Evolutionary conservation across 1,140 invertebrate genomes (phyloP).

Genomic region (Hydropsyche tenuis): DNA sequence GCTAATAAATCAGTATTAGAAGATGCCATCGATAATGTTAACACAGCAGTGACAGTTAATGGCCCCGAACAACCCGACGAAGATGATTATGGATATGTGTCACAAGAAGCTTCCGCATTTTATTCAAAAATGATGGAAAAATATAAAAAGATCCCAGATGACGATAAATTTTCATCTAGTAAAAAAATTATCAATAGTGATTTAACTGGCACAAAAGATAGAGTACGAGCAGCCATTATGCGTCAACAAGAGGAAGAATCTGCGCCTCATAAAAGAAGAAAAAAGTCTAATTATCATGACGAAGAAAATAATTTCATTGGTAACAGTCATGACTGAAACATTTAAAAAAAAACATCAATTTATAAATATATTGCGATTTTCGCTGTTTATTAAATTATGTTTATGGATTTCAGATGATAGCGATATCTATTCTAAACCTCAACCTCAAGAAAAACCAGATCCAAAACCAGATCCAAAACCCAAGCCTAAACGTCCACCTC

Average conservation of each 20-base stretch:
- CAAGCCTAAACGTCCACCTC: slow-evolving; percentile 65
- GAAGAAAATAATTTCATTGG: slow-evolving; percentile 51
- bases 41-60: slow-evolving; percentile 76
- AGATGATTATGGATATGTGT: slow-evolving; percentile 89
- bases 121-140: slow-evolving; percentile 87
- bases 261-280: slow-evolving; percentile 70
- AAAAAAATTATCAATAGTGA: slow-evolving; percentile 62
- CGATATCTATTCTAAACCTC: neutral
- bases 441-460: slow-evolving; percentile 51
- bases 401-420: neutral
- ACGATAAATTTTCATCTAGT: slow-evolving; percentile 62
- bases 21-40: slow-evolving; percentile 79
- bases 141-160: slow-evolving; percentile 74
- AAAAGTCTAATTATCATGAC: slow-evolving; percentile 58
- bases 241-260: slow-evolving; percentile 76
- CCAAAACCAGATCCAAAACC: slow-evolving; percentile 60
- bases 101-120: slow-evolving; percentile 78
- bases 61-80: slow-evolving; percentile 82
- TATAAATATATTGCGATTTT: no score
- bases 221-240: slow-evolving; percentile 77
- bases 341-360: neutral
- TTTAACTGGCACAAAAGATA: slow-evolving; percentile 70
- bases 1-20: slow-evolving; percentile 85
- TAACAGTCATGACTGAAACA: no score
- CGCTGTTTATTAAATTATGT: neutral